Conservation (phyloP, 2,113 vertebrate species). For the Epinephelus moara region DNA sequence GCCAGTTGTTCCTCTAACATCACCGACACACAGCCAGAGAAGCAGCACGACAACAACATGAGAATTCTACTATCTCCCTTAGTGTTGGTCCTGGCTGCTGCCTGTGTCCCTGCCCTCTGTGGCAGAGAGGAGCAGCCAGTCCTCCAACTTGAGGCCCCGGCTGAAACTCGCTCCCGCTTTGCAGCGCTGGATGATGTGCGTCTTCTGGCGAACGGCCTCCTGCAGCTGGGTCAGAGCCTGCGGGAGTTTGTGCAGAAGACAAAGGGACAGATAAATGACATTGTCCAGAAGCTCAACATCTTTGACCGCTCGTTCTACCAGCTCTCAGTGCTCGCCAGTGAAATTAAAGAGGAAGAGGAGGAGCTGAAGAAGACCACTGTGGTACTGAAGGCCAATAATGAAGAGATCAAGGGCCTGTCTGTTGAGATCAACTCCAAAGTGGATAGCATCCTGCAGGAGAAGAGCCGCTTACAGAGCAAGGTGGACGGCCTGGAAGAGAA, state of each 20-base stretch:
- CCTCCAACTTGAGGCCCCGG: slow-evolving; percentile 50
- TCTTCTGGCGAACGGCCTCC: slow-evolving; percentile 91
- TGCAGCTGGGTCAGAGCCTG: slow-evolving; percentile 93
- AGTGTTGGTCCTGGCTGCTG: slow-evolving; percentile 70
- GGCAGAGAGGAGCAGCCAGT: slow-evolving; percentile 53
- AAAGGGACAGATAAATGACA: slow-evolving; percentile 92
- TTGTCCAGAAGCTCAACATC: slow-evolving; percentile 92
- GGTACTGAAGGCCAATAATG: slow-evolving; percentile 89
- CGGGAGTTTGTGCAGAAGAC: slow-evolving; percentile 95
- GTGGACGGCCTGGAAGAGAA: slow-evolving; percentile 90
- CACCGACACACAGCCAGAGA: slow-evolving; percentile 11
- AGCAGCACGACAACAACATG: slow-evolving; percentile 76
- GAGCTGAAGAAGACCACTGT: slow-evolving; percentile 91
- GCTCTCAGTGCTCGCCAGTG: slow-evolving; percentile 89
- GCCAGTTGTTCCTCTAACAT: slow-evolving; percentile 19
- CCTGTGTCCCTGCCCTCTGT: slow-evolving; percentile 75
- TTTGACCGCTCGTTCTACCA: slow-evolving; percentile 91
- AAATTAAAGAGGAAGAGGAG: slow-evolving; percentile 94
- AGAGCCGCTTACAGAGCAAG: slow-evolving; percentile 88
- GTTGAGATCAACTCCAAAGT: slow-evolving; percentile 90
- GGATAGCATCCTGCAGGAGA: slow-evolving; percentile 89
- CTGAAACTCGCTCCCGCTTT: slow-evolving; percentile 86
- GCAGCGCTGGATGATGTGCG: slow-evolving; percentile 93
- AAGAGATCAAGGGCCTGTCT: slow-evolving; percentile 92
- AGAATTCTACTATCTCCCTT: slow-evolving; percentile 66